Conservation (phyloP, 1,140 invertebrate species). For the Hydropsyche tenuis region DNA sequence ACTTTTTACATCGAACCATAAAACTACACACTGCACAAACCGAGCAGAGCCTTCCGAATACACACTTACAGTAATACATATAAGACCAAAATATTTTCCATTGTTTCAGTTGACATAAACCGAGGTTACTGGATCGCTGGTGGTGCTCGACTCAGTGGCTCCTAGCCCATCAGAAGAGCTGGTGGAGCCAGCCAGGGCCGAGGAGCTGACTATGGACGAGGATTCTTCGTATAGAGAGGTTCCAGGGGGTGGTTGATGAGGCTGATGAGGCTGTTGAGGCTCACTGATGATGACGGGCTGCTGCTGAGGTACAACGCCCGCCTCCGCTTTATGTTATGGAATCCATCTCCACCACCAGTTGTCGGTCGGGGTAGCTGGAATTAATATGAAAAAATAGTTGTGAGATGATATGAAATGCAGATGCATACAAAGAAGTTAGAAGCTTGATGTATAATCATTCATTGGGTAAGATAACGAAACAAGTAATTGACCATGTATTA, state of each 20-base stretch:
- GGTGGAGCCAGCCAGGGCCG: conserved; percentile 39
- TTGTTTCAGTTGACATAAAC: conserved; percentile 41
- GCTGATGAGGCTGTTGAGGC: background rate
- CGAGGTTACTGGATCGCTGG: conserved; percentile 45
- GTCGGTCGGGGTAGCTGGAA: conserved; percentile 63
- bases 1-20: no score
- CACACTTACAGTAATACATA: no score
- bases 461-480: no score
- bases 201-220: conserved; percentile 35
- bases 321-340: conserved; percentile 62
- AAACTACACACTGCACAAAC: no score
- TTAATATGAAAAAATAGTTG: background rate
- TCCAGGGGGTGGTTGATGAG: conserved; percentile 18
- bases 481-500: no score
- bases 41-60: no score
- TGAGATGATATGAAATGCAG: no score
- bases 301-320: conserved; percentile 52
- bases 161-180: conserved; percentile 47
- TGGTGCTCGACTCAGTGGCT: conserved; percentile 45
- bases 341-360: conserved; percentile 65
- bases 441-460: no score
- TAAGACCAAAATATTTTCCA: no score
- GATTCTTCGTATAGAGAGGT: background rate
- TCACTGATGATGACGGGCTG: background rate
- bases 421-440: no score